phyloP scores from a whole-genome alignment of 2,888 invertebrate species.

The Calameuta filiformis region DNA sequence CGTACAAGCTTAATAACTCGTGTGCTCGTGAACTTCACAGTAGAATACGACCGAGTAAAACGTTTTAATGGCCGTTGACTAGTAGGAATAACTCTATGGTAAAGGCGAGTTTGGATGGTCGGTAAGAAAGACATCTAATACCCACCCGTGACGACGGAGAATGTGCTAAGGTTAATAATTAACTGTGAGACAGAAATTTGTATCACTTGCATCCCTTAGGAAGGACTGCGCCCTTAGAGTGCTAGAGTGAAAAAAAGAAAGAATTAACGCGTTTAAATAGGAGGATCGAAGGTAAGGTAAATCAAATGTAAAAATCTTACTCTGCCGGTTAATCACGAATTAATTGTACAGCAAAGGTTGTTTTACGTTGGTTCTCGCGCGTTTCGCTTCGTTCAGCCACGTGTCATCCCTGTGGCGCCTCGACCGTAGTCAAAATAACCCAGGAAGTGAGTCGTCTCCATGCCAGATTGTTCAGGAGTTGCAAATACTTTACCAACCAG shows the following conservation, averaged over 20 bases:
- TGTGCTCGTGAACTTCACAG: background rate
- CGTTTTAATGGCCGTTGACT: background rate
- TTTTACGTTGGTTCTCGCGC: background rate
- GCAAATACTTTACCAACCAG: background rate
- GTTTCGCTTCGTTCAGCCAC: background rate
- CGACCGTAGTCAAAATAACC: background rate
- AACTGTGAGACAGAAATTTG: background rate
- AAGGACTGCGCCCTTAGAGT: background rate
- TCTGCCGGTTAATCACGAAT: background rate
- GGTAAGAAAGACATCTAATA: background rate
- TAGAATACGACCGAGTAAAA: constrained; percentile 11
- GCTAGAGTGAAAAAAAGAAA: background rate
- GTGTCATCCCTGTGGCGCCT: background rate
- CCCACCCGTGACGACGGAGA: background rate
- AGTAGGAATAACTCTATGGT: background rate
- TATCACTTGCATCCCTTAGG: background rate
- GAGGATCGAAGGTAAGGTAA: background rate
- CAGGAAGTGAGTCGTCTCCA: background rate
- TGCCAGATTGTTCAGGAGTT: background rate
- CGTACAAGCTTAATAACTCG: background rate
- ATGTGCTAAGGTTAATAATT: background rate
- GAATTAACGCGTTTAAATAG: background rate
- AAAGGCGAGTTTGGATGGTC: background rate
- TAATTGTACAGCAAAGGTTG: background rate
- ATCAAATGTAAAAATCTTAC: background rate